Conservation (phyloP, 2,888 invertebrate genomes). For the Tinea pellionella region DNA sequence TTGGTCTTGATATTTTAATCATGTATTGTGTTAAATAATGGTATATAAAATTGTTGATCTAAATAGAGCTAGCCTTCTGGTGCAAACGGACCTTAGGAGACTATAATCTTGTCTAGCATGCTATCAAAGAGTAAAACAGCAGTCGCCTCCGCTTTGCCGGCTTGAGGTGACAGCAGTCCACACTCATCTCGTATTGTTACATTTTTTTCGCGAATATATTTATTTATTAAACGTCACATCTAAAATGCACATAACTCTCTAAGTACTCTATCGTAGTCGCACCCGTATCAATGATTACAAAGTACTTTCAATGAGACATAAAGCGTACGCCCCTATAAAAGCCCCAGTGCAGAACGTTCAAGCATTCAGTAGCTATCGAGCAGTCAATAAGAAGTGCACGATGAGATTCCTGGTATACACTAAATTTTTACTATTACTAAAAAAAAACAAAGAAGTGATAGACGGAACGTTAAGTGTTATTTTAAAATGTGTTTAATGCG, state of each 20-base stretch:
- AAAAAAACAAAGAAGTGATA: slow-evolving; percentile 2
- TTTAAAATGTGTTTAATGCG: too few species aligned
- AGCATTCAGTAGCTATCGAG: slow-evolving; percentile 17
- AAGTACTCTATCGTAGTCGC: not conserved
- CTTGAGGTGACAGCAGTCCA: too few species aligned
- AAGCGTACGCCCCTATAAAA: slow-evolving; percentile 47
- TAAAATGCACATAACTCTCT: not conserved
- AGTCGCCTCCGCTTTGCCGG: too few species aligned
- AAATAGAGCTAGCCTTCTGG: too few species aligned
- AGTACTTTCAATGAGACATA: slow-evolving; percentile 42
- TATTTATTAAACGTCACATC: not conserved
- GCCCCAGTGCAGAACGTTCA: slow-evolving; percentile 27
- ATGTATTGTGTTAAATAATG: too few species aligned
- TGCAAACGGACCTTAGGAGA: too few species aligned
- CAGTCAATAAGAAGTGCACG: slow-evolving; percentile 17
- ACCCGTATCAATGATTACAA: slow-evolving; percentile 20
- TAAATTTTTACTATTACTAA: not conserved
- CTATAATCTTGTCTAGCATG: too few species aligned
- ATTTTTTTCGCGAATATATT: too few species aligned
- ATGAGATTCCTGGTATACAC: slow-evolving; percentile 16
- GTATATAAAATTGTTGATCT: too few species aligned
- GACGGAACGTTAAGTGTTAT: slow-evolving; percentile 7
- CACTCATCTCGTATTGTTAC: too few species aligned
- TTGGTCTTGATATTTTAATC: too few species aligned
- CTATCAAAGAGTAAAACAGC: too few species aligned